Evolutionary conservation across 2,888 invertebrate species (phyloP), one percentile per base, ranked within the genome.

Genomic region (Cantharis rufa): DNA sequence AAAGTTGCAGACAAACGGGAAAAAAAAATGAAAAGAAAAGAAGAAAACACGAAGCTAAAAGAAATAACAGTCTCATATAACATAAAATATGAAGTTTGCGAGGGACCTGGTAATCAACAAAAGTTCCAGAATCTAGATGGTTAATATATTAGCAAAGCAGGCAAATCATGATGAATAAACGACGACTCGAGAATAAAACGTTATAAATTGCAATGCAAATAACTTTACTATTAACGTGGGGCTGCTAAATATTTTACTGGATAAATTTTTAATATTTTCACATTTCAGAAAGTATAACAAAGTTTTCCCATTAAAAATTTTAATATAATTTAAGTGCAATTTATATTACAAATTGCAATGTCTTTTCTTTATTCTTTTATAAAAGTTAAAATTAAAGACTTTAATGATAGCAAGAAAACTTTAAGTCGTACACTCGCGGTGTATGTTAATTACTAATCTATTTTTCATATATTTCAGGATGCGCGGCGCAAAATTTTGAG

Each of bases 121-220:
- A 70, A 75, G 27, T 61, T 70, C 24, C 9, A 24, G 24, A 24
- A 24, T 24, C 27, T 28, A n/a, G 71, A 71, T 66, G 71, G 75
- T 68, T 75, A 71, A 75, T 75, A 75, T 70, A 66, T 75, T 75
- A 71, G 32, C 28, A 69, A 66, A 71, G 66, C 71, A 72, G 72
- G 71, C 72, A 75, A 75, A 72, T 75, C 75, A 63, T 72, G 69
- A 72, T 62, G 62, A 69, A 69, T 72, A 75, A 75, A 66, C 75
- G 71, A 71, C 71, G 16, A 28, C 70, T 63, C 32, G 71, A 71
- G 71, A 71, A 71, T 18, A 66, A 64, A 28, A 71, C 70, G 61
- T 70, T 71, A 48, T 68, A 74, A 75, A 71, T 48, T 75, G 21
- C 48, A 66, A 16, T 71, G 16, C 61, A 71, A 71, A 66, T 75